These are phyloP conservation scores for Zaprionus nigranus DNA, from an alignment of 1,140 invertebrate genomes.

Conservation along the genomic window DNA sequence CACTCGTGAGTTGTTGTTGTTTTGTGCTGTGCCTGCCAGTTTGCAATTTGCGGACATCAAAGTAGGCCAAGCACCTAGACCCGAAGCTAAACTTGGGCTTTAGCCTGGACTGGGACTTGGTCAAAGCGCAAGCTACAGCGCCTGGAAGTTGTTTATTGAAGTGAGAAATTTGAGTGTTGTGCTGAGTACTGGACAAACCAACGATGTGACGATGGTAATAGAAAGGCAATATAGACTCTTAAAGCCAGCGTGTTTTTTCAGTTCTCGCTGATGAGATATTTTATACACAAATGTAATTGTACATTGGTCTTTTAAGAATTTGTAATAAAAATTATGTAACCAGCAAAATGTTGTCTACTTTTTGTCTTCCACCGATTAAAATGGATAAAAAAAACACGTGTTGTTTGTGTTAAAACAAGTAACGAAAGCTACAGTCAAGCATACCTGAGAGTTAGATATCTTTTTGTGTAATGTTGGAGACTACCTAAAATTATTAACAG, in stretches of 20 bases:
- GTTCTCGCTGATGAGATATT: neutral
- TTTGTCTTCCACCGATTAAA: neutral
- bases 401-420: too few relatives aligned
- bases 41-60: constrained; percentile 74
- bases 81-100: constrained; percentile 28
- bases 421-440: too few relatives aligned
- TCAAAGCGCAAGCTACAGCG: constrained; percentile 59
- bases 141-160: constrained; percentile 79
- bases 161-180: constrained; percentile 77
- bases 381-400: too few relatives aligned
- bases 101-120: constrained; percentile 2
- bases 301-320: constrained; percentile 51
- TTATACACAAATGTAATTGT: constrained; percentile 26
- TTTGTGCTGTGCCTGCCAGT: constrained; percentile 58
- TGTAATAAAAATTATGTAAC: constrained; percentile 50
- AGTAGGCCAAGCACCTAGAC: constrained; percentile 73
- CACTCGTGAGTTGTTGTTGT: constrained; percentile 57
- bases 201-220: constrained; percentile 22
- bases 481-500: too few relatives aligned
- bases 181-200: constrained; percentile 58
- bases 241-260: constrained; percentile 35
- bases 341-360: constrained; percentile 8
- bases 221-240: constrained; percentile 60
- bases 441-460: too few relatives aligned
- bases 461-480: too few relatives aligned